phyloP scores from a whole-genome alignment of 1,140 invertebrate species.

The Euwallacea similis region DNA sequence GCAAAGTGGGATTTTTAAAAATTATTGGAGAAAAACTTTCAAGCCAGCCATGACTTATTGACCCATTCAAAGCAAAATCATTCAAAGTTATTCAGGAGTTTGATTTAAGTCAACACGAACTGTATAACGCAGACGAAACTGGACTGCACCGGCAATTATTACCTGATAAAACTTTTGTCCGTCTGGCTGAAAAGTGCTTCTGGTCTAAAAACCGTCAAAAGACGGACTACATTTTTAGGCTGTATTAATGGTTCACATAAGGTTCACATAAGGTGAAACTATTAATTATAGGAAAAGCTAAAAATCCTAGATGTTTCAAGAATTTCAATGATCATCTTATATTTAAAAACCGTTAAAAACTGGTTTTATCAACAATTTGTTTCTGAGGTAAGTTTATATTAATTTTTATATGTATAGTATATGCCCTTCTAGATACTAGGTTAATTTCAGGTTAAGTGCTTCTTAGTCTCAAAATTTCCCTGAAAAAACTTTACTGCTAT shows the following conservation, averaged over 20 bases:
- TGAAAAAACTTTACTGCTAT: constrained; percentile 51
- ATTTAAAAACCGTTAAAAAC: constrained; percentile 2
- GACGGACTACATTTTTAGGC: too few relatives aligned
- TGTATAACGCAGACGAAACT: constrained; percentile 51
- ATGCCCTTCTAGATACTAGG: too few relatives aligned
- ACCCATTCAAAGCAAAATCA: constrained; percentile 40
- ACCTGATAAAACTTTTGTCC: constrained; percentile 42
- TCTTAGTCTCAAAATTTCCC: background rate
- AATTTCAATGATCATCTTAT: constrained; percentile 38
- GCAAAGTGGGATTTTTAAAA: constrained; percentile 37
- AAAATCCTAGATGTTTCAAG: constrained; percentile 38
- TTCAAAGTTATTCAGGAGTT: constrained; percentile 35
- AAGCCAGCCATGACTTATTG: constrained; percentile 33
- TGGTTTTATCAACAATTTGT: constrained; percentile 50
- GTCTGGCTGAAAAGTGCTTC: constrained; percentile 33
- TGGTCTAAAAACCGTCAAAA: constrained; percentile 33
- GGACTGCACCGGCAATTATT: constrained; percentile 49
- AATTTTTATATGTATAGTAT: too few relatives aligned
- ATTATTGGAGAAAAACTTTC: constrained; percentile 42
- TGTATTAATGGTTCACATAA: too few relatives aligned
- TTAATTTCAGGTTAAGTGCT: background rate
- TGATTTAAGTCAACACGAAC: constrained; percentile 42
- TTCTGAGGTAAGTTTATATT: constrained; percentile 24
- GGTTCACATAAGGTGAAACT: constrained; percentile 38
- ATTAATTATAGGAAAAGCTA: constrained; percentile 31